Base-by-base conservation (phyloP, 2,888 invertebrate species). In the Trachelus stipa region DNA sequence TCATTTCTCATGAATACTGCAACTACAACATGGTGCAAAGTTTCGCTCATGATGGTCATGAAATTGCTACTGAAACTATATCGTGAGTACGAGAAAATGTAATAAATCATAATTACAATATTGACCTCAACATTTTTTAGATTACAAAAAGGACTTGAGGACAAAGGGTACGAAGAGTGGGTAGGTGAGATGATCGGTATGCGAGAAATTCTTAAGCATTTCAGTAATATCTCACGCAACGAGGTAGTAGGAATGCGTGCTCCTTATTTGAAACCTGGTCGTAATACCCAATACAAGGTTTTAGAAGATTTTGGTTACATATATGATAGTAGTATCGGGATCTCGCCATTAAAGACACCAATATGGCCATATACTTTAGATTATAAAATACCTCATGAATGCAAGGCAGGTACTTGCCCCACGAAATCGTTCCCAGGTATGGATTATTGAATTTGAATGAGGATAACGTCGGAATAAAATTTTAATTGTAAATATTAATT, bases 361-460 rank as follows among this genome's bases (percentile, higher is more conserved):
- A 94, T 97, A 77, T 98, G 98, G 98, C 98, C 98, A 0, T 98
- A 98, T 92, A 98, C 98, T 0, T 93, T 98, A 73, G 98, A 98
- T 92, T 97, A 96, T 92, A 97, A 97, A 92, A 97, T 98, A 87
- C 95, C 98, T 1, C 98, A 98, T 89, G 97, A 97, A 91, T 98
- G 98, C 92, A 97, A 97, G 92, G 95, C 97, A 73, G 97, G 96
- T 79, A 97, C 97, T n/a, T 98, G 98, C 83, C 98, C 98, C 0
- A 95, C 96, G 1, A 96, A 96, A 91, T 95, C 96, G 3, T 98
- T 97, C 93, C 97, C 97, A 90, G 97, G 97, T 94, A 92, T 82
- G 77, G n/a, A 56, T 56, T 23, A 23, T 56, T 23, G 56, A 23
- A 56, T 56, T 2, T 56, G 31, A 74, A n/a, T n/a, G 31, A 12